Evolutionary conservation across 2,797 vertebrate genomes (phyloP).

Genomic region (Urophycis tenuis): DNA sequence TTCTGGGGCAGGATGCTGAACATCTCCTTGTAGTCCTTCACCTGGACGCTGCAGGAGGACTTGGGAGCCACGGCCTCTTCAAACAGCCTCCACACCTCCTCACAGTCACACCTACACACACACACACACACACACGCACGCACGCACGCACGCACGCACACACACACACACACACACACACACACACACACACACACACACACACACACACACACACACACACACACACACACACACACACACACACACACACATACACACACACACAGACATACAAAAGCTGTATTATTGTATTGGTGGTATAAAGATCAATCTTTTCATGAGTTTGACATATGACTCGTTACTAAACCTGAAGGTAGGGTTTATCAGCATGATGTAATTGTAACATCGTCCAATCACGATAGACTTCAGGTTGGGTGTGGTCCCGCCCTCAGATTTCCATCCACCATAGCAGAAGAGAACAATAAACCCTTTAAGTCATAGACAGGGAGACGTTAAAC

Average conservation of each 20-base stretch:
- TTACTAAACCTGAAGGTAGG: constrained; percentile 53
- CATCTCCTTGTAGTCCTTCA: constrained; percentile 56
- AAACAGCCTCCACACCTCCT: constrained; percentile 64
- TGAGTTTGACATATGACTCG: not conserved
- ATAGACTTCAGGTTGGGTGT: constrained; percentile 76
- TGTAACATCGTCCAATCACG: constrained; percentile 78
- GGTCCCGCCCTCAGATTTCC: constrained; percentile 62
- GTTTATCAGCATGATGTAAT: constrained; percentile 63
- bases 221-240: too few species aligned
- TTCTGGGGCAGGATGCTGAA: constrained; percentile 52
- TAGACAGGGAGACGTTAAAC: constrained; percentile 20
- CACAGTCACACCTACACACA: constrained; percentile 62
- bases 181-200: too few species aligned
- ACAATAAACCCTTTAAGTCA: constrained; percentile 49
- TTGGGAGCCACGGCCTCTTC: constrained; percentile 48
- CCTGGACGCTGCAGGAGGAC: constrained; percentile 50
- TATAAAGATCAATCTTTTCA: not conserved
- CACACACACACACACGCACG: constrained; percentile 19
- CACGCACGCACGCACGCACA: not conserved
- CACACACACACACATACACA: too few species aligned
- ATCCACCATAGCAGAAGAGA: constrained; percentile 31
- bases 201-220: too few species aligned
- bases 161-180: too few species aligned
- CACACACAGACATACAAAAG: not conserved
- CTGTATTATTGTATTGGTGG: not conserved